Evolutionary conservation across 2,113 vertebrate species (phyloP).

Genomic region (Bubo scandiacus): DNA sequence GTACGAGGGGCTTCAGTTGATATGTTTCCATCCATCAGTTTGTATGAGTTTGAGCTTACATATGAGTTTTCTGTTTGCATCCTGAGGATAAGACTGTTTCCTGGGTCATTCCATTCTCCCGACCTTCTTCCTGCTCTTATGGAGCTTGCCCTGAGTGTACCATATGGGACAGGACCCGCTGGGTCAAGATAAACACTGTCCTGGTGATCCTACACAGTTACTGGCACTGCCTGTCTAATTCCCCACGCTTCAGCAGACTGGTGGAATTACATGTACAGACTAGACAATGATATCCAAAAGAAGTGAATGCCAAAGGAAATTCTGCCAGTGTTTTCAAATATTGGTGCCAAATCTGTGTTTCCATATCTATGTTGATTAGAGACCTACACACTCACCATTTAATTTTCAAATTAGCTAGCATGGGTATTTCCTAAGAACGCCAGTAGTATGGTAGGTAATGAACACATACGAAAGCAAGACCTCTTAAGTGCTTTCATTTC

Average conservation of each 20-base stretch:
- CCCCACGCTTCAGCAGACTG: neutral
- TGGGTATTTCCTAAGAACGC: neutral
- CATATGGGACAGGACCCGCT: neutral
- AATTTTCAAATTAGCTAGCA: conserved; percentile 4
- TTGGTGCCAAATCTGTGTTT: conserved; percentile 2
- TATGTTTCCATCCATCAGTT: neutral
- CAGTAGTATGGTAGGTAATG: neutral
- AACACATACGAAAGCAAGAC: neutral
- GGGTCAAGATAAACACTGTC: neutral
- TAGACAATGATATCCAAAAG: neutral
- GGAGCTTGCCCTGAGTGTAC: neutral
- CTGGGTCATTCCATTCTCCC: neutral
- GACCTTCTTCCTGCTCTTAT: accelerated
- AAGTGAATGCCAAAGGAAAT: neutral
- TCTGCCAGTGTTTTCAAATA: neutral
- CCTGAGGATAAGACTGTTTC: neutral
- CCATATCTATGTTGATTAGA: neutral
- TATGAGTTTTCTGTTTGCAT: neutral
- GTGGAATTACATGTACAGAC: neutral
- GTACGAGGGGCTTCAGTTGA: neutral
- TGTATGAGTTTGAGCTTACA: neutral
- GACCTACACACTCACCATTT: neutral
- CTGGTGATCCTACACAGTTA: neutral
- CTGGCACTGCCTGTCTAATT: neutral
- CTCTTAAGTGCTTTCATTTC: neutral